Evolutionary conservation across 2,888 invertebrate genomes (phyloP).

Genomic region (Scaptomyza reducta): DNA sequence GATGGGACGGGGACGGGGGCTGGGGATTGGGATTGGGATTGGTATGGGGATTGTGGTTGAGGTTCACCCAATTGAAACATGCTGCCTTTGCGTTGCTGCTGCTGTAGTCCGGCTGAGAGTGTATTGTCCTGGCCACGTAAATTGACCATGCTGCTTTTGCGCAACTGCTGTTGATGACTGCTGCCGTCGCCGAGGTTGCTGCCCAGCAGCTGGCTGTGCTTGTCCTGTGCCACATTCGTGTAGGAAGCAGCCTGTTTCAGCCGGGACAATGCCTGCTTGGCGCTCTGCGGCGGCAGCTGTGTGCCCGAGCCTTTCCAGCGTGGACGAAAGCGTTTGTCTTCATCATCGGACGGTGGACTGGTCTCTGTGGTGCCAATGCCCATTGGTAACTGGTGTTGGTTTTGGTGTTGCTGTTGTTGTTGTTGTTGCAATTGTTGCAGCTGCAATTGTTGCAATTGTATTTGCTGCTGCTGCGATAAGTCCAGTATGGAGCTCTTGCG

Average conservation of each 20-base stretch:
- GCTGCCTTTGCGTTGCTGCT: slow-evolving; percentile 71
- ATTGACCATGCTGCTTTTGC: slow-evolving; percentile 79
- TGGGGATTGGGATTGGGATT: slow-evolving; percentile 11
- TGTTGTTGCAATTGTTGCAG: slow-evolving; percentile 63
- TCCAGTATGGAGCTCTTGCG: slow-evolving; percentile 87
- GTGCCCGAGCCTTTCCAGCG: slow-evolving; percentile 83
- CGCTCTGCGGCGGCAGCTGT: slow-evolving; percentile 76
- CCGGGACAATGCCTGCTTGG: slow-evolving; percentile 81
- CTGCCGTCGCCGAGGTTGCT: slow-evolving; percentile 37
- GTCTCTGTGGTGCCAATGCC: slow-evolving; percentile 85
- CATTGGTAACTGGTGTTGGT: slow-evolving; percentile 80
- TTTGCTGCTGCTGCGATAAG: slow-evolving; percentile 82
- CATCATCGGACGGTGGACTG: slow-evolving; percentile 87
- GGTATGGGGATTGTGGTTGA: slow-evolving; percentile 21
- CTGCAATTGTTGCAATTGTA: slow-evolving; percentile 81
- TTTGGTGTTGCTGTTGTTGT: slow-evolving; percentile 60
- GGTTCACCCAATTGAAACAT: slow-evolving; percentile 67
- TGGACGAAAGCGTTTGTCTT: slow-evolving; percentile 80
- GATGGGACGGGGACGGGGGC: too few species aligned
- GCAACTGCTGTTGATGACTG: slow-evolving; percentile 50
- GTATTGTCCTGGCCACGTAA: slow-evolving; percentile 50
- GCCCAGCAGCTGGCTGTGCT: slow-evolving; percentile 60
- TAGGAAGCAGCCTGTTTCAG: slow-evolving; percentile 82
- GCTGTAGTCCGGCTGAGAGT: slow-evolving; percentile 36
- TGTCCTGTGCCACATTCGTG: slow-evolving; percentile 80